Evolutionary conservation across 2,888 invertebrate species (phyloP).

Genomic region (Bhutanitis thaidina): DNA sequence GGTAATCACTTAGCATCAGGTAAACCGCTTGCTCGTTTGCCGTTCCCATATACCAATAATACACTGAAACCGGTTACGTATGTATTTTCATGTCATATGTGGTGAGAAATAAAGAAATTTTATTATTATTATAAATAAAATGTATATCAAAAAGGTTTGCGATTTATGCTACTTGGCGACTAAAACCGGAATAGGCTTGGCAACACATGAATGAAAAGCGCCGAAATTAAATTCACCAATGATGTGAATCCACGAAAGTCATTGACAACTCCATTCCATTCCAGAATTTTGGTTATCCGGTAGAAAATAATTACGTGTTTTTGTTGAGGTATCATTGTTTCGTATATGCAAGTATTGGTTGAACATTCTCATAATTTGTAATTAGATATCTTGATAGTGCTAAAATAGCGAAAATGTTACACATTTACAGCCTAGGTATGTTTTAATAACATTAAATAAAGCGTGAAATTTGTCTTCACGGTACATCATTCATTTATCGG

Average conservation of each 20-base stretch:
- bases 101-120: too few relatives aligned
- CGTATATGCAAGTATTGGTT: slow-evolving; percentile 30
- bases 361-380: slow-evolving; percentile 33
- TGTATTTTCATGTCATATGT: too few relatives aligned
- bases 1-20: too few relatives aligned
- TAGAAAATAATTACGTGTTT: slow-evolving; percentile 62
- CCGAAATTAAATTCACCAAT: slow-evolving; percentile 50
- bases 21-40: too few relatives aligned
- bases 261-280: slow-evolving; percentile 52
- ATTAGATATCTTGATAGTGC: slow-evolving; percentile 30
- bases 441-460: slow-evolving; percentile 48
- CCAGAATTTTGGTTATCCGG: slow-evolving; percentile 27
- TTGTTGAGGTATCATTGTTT: slow-evolving; percentile 21
- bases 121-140: too few relatives aligned
- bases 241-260: slow-evolving; percentile 60
- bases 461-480: slow-evolving; percentile 37
- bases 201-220: too few relatives aligned
- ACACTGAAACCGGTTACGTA: too few relatives aligned
- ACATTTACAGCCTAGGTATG: slow-evolving; percentile 57
- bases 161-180: too few relatives aligned
- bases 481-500: slow-evolving; percentile 35
- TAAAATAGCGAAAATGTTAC: slow-evolving; percentile 52
- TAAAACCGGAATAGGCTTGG: too few relatives aligned
- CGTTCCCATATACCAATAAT: too few relatives aligned
- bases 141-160: too few relatives aligned